These are phyloP conservation scores for Enteromius anoplus DNA, from an alignment of 2,797 vertebrate species.

Conservation along the genomic window DNA sequence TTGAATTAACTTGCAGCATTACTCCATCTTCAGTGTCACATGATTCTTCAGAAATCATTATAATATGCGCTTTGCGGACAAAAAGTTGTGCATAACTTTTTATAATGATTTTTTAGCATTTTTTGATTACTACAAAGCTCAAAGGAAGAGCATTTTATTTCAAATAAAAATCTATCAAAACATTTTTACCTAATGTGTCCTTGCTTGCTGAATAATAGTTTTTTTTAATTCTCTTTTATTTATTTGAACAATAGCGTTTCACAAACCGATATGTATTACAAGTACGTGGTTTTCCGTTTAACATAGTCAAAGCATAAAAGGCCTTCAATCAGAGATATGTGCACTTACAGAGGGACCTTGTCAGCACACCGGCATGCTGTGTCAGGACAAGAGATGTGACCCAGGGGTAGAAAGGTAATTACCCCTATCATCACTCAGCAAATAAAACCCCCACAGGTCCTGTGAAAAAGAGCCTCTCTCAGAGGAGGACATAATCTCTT, in stretches of 20 bases:
- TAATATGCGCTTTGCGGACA: not conserved
- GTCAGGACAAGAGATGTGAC: slow-evolving; percentile 56
- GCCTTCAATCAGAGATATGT: slow-evolving; percentile 37
- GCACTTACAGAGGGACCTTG: slow-evolving; percentile 47
- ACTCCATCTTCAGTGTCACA: not conserved
- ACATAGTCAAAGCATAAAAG: slow-evolving; percentile 41
- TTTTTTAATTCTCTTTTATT: not conserved
- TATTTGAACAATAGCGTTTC: not conserved
- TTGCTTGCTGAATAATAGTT: not conserved
- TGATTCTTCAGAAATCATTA: not conserved
- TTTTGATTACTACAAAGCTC: too few relatives aligned
- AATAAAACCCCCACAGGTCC: slow-evolving; percentile 55
- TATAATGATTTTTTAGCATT: not conserved
- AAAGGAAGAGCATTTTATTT: too few relatives aligned
- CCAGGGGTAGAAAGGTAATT: slow-evolving; percentile 58
- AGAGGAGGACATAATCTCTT: slow-evolving; percentile 54
- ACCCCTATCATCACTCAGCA: slow-evolving; percentile 57
- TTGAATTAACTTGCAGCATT: not conserved
- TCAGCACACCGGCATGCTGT: slow-evolving; percentile 53
- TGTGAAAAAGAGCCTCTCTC: slow-evolving; percentile 51
- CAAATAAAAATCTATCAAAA: too few relatives aligned
- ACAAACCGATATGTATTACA: slow-evolving; percentile 21
- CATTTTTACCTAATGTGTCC: too few relatives aligned
- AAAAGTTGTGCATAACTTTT: not conserved
- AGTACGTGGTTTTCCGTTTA: slow-evolving; percentile 14